A percentile compares a stretch with the other conserved stretches of the same genome.
phyloP scores from a whole-genome alignment of 2,113 vertebrate genomes.

The Bubo blakistoni region DNA sequence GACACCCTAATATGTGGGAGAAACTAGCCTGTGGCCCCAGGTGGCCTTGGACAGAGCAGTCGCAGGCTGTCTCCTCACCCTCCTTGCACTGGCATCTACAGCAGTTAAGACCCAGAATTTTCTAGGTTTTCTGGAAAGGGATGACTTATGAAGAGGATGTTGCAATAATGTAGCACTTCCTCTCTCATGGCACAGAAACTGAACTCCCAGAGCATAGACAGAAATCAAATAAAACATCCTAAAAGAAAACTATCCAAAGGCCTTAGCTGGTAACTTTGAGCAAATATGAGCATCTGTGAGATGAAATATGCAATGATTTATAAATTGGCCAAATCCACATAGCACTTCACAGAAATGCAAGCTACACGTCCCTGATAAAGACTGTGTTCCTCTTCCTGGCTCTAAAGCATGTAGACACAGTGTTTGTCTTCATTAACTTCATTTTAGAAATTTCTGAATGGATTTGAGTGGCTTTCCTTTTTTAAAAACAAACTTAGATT shows the following conservation, averaged over 20 bases:
- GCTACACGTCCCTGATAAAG: background rate
- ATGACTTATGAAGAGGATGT: background rate
- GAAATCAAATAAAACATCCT: background rate
- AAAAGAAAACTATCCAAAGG: background rate
- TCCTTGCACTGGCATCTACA: background rate
- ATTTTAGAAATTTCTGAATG: background rate
- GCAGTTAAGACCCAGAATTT: background rate
- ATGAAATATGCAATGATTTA: background rate
- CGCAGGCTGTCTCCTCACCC: background rate
- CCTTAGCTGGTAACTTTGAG: background rate
- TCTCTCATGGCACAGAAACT: background rate
- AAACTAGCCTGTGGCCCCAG: background rate
- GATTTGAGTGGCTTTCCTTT: background rate
- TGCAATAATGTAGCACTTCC: background rate
- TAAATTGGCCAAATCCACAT: background rate
- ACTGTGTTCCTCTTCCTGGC: background rate
- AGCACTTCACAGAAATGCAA: background rate
- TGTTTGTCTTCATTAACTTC: background rate
- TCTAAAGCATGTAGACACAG: background rate
- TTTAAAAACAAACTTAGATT: background rate
- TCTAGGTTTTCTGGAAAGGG: background rate
- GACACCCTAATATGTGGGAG: background rate
- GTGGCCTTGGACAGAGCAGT: background rate
- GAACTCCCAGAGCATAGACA: background rate
- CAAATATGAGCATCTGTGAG: background rate